These are phyloP conservation scores for Drosophila borealis DNA, from an alignment of 2,888 invertebrate species.

Conservation along the genomic window DNA sequence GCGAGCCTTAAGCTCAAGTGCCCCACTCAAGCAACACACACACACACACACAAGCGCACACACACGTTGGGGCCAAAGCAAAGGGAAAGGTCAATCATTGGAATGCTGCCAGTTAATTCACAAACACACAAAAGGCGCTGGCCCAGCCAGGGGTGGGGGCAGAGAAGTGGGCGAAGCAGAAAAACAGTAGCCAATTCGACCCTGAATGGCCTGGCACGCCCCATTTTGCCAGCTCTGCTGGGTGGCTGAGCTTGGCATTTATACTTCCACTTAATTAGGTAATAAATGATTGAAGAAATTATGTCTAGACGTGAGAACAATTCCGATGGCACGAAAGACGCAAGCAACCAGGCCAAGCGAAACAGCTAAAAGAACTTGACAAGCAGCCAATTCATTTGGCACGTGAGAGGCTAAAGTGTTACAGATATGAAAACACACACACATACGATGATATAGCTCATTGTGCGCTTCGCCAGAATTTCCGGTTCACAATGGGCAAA, in stretches of 20 bases:
- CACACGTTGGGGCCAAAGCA: conserved; percentile 17
- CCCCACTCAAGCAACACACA: conserved; percentile 45
- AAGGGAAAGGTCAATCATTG: conserved; percentile 75
- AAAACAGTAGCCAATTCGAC: conserved; percentile 41
- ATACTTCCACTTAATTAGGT: conserved; percentile 85
- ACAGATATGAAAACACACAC: conserved; percentile 55
- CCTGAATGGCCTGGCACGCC: conserved; percentile 57
- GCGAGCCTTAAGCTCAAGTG: conserved; percentile 67
- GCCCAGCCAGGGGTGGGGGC: conserved; percentile 8
- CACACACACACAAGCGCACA: conserved; percentile 10
- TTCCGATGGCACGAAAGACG: conserved; percentile 69
- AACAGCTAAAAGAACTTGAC: conserved; percentile 39
- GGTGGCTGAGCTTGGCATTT: conserved; percentile 76
- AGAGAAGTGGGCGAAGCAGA: conserved; percentile 26
- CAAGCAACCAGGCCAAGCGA: conserved; percentile 23
- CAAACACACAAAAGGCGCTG: conserved; percentile 63
- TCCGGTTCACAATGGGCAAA: conserved; percentile 4
- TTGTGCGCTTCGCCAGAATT: conserved; percentile 5
- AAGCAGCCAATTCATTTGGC: conserved; percentile 73
- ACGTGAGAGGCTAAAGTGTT: conserved; percentile 73
- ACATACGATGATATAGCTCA: conserved; percentile 7
- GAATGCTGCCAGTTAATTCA: conserved; percentile 78
- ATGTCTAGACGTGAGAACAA: conserved; percentile 85
- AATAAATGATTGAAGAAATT: conserved; percentile 85
- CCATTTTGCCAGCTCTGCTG: conserved; percentile 25